A percentile compares a stretch with the other conserved stretches of the same genome.
Evolutionary conservation across 2,113 vertebrate species (phyloP).

Genomic region (Rhegmatorhina hoffmannsi): DNA sequence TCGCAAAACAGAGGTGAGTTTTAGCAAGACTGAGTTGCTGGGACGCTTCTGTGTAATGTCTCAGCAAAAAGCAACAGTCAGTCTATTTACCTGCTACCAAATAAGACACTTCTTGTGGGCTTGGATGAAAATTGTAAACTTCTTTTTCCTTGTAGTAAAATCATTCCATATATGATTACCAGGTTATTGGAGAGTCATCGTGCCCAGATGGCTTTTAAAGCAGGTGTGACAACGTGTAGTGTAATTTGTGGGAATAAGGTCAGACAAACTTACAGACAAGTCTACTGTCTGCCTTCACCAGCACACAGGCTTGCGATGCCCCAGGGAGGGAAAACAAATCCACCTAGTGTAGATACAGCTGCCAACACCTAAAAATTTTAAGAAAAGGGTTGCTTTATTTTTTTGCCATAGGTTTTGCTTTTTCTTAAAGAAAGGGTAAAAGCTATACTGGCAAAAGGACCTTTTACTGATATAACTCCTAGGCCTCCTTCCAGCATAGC

Average conservation of each 20-base stretch:
- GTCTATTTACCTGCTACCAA: neutral
- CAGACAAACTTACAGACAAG: conserved; percentile 31
- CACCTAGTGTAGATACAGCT: neutral
- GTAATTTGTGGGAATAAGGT: conserved; percentile 3
- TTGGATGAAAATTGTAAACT: neutral
- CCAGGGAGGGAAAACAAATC: neutral
- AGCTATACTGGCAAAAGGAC: neutral
- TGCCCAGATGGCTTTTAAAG: conserved; percentile 29
- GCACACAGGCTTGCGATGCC: neutral
- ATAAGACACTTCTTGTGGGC: neutral
- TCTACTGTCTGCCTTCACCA: neutral
- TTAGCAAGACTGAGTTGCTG: neutral
- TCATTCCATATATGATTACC: neutral
- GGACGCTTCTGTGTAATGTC: neutral
- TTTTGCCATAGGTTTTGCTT: neutral
- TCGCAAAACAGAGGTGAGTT: neutral
- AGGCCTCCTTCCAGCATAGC: neutral
- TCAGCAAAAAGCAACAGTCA: neutral
- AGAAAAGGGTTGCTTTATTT: neutral
- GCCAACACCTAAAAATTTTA: neutral
- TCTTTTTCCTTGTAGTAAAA: neutral
- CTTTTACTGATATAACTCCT: neutral
- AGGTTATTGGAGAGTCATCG: neutral
- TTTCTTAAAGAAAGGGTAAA: neutral
- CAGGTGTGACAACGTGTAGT: neutral